phyloP scores from a whole-genome alignment of 2,113 vertebrate genomes.

The Sander vitreus region DNA sequence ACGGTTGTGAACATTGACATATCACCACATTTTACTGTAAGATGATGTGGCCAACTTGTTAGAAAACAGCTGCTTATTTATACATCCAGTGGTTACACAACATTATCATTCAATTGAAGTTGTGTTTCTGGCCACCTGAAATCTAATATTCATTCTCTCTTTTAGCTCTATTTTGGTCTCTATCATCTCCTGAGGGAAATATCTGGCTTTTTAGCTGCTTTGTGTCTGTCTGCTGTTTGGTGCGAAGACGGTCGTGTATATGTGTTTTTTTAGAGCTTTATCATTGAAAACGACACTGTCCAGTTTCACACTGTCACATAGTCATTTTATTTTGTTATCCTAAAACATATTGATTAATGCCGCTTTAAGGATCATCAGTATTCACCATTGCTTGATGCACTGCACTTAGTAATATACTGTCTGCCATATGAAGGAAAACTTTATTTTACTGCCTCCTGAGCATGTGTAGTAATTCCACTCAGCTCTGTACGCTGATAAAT shows the following conservation, averaged over 20 bases:
- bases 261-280: background rate
- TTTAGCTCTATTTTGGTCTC: background rate
- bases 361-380: background rate
- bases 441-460: constrained; percentile 3
- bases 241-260: background rate
- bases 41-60: too few species aligned
- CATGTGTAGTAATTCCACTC: background rate
- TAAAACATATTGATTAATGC: background rate
- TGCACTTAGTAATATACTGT: background rate
- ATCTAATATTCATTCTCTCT: too few species aligned
- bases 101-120: background rate
- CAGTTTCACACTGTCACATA: background rate
- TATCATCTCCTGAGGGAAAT: background rate
- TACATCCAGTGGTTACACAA: background rate
- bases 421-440: background rate
- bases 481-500: constrained; percentile 17
- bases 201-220: background rate
- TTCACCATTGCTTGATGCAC: background rate
- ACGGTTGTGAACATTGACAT: background rate
- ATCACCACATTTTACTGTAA: too few species aligned
- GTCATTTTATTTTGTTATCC: background rate
- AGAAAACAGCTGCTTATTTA: background rate
- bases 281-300: background rate
- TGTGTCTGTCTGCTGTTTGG: background rate
- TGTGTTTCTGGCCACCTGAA: background rate